Percentiles rank a stretch among this genome's conserved stretches.
phyloP scores from a whole-genome alignment of 2,888 invertebrate species.

The Ophion slaviceki region DNA sequence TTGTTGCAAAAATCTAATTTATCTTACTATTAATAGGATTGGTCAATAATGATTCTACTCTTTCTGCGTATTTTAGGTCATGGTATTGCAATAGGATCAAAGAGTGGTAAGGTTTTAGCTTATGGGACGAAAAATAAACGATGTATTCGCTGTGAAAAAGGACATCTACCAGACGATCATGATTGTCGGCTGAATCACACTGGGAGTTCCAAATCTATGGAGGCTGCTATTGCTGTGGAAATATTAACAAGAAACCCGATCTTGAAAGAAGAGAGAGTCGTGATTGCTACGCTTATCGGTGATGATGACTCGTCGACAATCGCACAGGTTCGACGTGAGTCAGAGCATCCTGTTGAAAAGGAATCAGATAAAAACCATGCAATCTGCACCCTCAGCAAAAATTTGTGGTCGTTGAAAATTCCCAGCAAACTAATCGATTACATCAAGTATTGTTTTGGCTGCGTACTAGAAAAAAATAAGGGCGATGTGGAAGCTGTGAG shows the following conservation, averaged over 20 bases:
- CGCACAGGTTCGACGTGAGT: conserved; percentile 61
- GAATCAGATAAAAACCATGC: conserved; percentile 58
- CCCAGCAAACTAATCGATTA: conserved; percentile 60
- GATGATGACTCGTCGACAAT: conserved; percentile 70
- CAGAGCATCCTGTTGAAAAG: conserved; percentile 54
- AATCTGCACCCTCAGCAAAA: conserved; percentile 30
- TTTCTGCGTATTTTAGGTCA: conserved; percentile 42
- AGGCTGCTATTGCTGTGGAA: conserved; percentile 67
- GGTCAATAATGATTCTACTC: not conserved
- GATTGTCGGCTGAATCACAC: conserved; percentile 64
- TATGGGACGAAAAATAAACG: conserved; percentile 62
- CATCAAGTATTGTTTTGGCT: conserved; percentile 68
- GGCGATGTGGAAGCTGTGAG: conserved; percentile 43
- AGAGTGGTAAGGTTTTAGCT: conserved; percentile 66
- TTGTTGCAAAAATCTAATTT: not conserved
- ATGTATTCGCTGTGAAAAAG: conserved; percentile 66
- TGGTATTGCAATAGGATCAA: conserved; percentile 62
- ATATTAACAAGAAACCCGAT: conserved; percentile 64
- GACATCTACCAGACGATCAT: conserved; percentile 64
- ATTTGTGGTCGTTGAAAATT: conserved; percentile 37
- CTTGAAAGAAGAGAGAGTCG: conserved; percentile 58
- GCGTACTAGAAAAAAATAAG: conserved; percentile 60
- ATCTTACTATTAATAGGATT: not conserved
- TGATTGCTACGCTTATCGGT: conserved; percentile 66
- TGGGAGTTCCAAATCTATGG: conserved; percentile 72